These are phyloP conservation scores for Danio tinwini DNA, from an alignment of 2,797 vertebrate species.

Conservation along the genomic window DNA sequence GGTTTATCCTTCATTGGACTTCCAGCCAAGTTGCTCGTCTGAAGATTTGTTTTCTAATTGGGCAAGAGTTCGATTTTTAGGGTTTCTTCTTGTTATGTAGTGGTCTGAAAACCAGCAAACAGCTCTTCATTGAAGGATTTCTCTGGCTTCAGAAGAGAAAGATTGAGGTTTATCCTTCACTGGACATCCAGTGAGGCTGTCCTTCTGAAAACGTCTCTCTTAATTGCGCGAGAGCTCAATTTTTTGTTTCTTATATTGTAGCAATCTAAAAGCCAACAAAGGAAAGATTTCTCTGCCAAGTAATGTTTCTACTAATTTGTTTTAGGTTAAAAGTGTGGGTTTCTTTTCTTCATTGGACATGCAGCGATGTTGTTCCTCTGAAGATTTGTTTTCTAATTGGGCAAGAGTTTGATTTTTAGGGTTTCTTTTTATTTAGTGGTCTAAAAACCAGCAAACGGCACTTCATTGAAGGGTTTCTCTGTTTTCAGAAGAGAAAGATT, in stretches of 20 bases:
- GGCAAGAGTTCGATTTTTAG: slow-evolving; percentile 13
- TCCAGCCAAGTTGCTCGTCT: neutral
- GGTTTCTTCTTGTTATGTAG: neutral
- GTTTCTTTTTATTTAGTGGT: too few relatives aligned
- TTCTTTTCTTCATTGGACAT: too few relatives aligned
- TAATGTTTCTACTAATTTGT: slow-evolving; percentile 15
- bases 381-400: too few relatives aligned
- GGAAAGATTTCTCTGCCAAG: neutral
- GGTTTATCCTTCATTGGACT: slow-evolving; percentile 34
- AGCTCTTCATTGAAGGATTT: too few relatives aligned
- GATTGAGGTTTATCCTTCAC: slow-evolving; percentile 33
- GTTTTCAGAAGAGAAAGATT: slow-evolving; percentile 23
- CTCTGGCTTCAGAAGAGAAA: slow-evolving; percentile 19
- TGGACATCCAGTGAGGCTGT: slow-evolving; percentile 7
- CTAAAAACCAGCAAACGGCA: too few relatives aligned
- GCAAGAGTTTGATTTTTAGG: neutral
- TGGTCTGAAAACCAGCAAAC: too few relatives aligned
- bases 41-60: slow-evolving; percentile 35
- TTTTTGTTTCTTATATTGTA: neutral
- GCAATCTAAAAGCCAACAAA: neutral
- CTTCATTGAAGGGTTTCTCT: too few relatives aligned
- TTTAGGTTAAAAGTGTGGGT: too few relatives aligned
- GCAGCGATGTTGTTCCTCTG: too few relatives aligned
- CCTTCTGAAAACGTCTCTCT: slow-evolving; percentile 3
- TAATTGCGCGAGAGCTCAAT: slow-evolving; percentile 25